phyloP scores from a whole-genome alignment of 1,140 invertebrate genomes.

The Apocrypta bakeri region DNA sequence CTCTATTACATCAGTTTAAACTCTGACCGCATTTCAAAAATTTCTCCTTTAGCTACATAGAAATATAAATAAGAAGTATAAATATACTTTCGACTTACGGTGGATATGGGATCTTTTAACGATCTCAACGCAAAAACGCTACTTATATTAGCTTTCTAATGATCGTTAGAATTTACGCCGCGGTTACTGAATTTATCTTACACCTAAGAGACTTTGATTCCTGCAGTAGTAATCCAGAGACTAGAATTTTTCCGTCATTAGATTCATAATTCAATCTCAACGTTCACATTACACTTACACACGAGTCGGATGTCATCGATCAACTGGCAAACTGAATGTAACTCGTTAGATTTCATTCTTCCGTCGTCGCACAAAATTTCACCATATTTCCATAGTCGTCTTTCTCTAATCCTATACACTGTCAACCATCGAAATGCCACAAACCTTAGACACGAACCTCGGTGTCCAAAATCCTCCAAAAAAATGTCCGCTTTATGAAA shows the following conservation, averaged over 20 bases:
- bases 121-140: background rate
- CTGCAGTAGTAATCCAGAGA: constrained; percentile 17
- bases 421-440: too few species aligned
- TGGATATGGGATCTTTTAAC: background rate
- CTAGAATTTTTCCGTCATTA: constrained; percentile 6
- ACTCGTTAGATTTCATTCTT: constrained; percentile 2
- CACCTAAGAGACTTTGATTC: background rate
- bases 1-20: background rate
- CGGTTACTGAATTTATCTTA: too few species aligned
- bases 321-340: background rate
- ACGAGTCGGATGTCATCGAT: constrained; percentile 6
- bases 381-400: too few species aligned
- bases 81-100: too few species aligned
- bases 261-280: background rate
- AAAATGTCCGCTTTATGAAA: too few species aligned
- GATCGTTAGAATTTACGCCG: too few species aligned
- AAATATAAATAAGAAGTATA: too few species aligned
- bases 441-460: background rate
- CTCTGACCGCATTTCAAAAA: background rate
- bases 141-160: background rate
- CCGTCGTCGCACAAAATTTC: background rate
- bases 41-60: background rate
- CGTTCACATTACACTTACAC: background rate
- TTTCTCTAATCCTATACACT: too few species aligned
- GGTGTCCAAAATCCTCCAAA: background rate